These are phyloP conservation scores for Zele albiditarsus DNA, from an alignment of 2,888 invertebrate genomes.

Conservation along the genomic window DNA sequence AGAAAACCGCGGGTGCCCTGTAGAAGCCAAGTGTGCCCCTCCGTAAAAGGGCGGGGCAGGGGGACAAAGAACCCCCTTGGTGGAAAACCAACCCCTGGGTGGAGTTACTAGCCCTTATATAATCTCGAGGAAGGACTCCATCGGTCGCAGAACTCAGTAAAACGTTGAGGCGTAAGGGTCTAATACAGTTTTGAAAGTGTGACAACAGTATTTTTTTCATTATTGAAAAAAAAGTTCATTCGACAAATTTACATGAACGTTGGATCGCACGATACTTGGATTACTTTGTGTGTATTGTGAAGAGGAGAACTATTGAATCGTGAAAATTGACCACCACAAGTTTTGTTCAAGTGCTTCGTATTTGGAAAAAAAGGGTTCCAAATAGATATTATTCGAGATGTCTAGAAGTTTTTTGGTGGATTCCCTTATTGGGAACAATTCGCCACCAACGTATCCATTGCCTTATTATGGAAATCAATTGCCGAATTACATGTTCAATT, in stretches of 20 bases:
- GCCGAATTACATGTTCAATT: constrained; percentile 72
- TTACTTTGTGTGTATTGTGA: constrained; percentile 48
- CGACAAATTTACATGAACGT: neutral
- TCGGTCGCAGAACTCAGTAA: constrained; percentile 59
- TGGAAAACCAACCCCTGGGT: constrained; percentile 69
- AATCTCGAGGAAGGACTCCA: constrained; percentile 51
- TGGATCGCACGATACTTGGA: constrained; percentile 36
- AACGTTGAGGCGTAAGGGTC: constrained; percentile 54
- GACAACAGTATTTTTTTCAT: neutral
- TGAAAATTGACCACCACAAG: constrained; percentile 21
- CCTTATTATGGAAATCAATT: constrained; percentile 70
- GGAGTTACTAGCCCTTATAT: constrained; percentile 68
- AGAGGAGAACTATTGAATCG: constrained; percentile 23
- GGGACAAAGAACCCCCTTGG: constrained; percentile 58
- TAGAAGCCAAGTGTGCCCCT: constrained; percentile 55
- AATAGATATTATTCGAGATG: constrained; percentile 74
- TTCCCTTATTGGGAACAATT: constrained; percentile 81
- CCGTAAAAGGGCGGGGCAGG: constrained; percentile 65
- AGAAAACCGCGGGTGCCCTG: constrained; percentile 37
- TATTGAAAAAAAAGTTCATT: neutral
- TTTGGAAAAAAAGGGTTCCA: neutral
- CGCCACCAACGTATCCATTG: constrained; percentile 74
- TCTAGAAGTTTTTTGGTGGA: constrained; percentile 89
- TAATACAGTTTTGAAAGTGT: constrained; percentile 15
- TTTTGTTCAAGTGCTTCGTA: neutral